Evolutionary conservation across 1,140 invertebrate genomes (phyloP).

Genomic region (Zaprionus tsacasi): DNA sequence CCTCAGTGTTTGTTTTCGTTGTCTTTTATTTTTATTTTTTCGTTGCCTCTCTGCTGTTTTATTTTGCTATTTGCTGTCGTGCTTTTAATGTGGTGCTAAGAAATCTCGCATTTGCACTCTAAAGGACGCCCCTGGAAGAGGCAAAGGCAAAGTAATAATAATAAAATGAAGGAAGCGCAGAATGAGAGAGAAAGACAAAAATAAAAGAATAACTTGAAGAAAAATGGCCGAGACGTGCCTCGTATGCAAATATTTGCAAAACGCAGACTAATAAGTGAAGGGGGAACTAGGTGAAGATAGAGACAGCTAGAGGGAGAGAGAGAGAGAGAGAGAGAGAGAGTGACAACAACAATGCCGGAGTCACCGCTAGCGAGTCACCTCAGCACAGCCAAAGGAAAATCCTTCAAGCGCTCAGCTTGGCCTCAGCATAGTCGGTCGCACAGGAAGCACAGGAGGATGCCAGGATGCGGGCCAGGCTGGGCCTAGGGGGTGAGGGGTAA

Average conservation of each 20-base stretch:
- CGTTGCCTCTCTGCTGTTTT: constrained; percentile 7
- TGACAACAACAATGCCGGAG: constrained; percentile 38
- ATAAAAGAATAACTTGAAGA: constrained; percentile 64
- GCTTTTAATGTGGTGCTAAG: constrained; percentile 67
- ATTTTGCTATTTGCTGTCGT: constrained; percentile 42
- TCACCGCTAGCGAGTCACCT: constrained; percentile 16
- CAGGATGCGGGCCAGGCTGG: constrained; percentile 4
- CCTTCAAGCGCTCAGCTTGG: constrained; percentile 45
- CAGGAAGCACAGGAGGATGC: constrained; percentile 35
- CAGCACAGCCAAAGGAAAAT: constrained; percentile 33
- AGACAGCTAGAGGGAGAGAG: not conserved
- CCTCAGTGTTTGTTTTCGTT: constrained; percentile 14
- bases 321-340: constrained; percentile 6
- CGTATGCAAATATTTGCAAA: constrained; percentile 82
- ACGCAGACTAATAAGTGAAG: constrained; percentile 76
- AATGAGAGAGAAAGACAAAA: constrained; percentile 33
- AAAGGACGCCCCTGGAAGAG: constrained; percentile 43
- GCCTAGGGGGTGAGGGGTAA: not conserved
- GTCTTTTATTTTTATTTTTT: not conserved
- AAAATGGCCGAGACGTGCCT: constrained; percentile 77
- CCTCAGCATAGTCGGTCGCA: constrained; percentile 21
- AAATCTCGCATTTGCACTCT: constrained; percentile 76
- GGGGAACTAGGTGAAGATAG: constrained; percentile 11
- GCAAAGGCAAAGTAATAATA: constrained; percentile 53
- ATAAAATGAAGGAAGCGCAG: constrained; percentile 52